Evolutionary conservation across 1,140 invertebrate genomes (phyloP).

Genomic region (Acromyrmex charruanus): DNA sequence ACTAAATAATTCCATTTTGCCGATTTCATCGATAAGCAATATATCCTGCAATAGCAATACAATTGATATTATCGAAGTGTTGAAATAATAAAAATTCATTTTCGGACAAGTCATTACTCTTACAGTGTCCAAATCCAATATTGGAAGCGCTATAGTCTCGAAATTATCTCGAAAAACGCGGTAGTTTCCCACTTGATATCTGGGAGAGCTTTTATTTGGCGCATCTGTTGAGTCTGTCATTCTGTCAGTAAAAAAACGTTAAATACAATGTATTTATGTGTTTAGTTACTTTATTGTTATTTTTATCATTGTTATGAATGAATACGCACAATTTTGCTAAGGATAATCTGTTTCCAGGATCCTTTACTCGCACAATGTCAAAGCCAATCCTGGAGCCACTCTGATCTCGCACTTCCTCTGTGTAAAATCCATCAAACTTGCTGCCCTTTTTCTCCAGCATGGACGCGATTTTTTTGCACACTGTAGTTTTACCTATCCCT

Average conservation of each 20-base stretch:
- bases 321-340: conserved; percentile 87
- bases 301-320: conserved; percentile 2
- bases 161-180: conserved; percentile 88
- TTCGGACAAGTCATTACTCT: conserved; percentile 26
- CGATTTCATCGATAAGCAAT: conserved; percentile 89
- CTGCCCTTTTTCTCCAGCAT: conserved; percentile 80
- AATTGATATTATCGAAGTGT: conserved; percentile 3
- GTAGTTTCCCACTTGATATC: conserved; percentile 88
- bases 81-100: not conserved
- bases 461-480: conserved; percentile 86
- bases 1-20: conserved; percentile 91
- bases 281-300: conserved; percentile 23
- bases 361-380: conserved; percentile 87
- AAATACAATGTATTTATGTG: conserved; percentile 11
- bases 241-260: conserved; percentile 65
- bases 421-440: conserved; percentile 88
- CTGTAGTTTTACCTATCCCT: conserved; percentile 90
- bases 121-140: conserved; percentile 80
- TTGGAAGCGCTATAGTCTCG: conserved; percentile 87
- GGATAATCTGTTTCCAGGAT: conserved; percentile 77
- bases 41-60: conserved; percentile 77
- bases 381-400: conserved; percentile 87
- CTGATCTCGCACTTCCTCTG: conserved; percentile 87
- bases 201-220: conserved; percentile 68
- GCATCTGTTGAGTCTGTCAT: conserved; percentile 46